Evolutionary conservation across 2,888 invertebrate genomes (phyloP).

Genomic region (Rhagonycha fulva): DNA sequence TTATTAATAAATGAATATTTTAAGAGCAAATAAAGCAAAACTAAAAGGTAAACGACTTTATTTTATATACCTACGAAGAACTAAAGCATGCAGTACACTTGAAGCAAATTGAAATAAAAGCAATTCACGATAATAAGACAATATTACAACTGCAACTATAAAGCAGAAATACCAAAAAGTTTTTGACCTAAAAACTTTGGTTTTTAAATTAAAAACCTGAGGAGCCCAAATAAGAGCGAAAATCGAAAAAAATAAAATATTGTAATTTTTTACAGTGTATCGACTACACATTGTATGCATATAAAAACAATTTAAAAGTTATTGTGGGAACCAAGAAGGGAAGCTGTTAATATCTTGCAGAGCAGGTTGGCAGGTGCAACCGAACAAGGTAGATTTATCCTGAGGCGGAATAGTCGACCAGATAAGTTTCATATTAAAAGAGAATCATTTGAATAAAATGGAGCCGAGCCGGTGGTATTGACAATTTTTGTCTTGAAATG

Average conservation of each 20-base stretch:
- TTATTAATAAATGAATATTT: not conserved
- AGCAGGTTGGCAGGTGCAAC: slow-evolving; percentile 38
- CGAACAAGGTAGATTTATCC: slow-evolving; percentile 35
- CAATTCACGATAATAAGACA: too few relatives aligned
- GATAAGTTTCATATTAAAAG: not conserved
- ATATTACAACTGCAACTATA: too few relatives aligned
- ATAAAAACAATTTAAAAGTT: not conserved
- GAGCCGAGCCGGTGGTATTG: not conserved
- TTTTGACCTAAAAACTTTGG: too few relatives aligned
- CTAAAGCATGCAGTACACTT: too few relatives aligned
- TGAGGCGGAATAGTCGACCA: slow-evolving; percentile 14
- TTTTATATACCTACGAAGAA: too few relatives aligned
- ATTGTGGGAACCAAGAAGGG: slow-evolving; percentile 5
- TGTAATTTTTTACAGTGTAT: not conserved
- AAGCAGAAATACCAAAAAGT: too few relatives aligned
- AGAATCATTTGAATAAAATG: not conserved
- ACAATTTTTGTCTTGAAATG: not conserved
- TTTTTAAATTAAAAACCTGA: too few relatives aligned
- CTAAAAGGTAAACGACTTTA: too few relatives aligned
- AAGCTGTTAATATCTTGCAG: slow-evolving; percentile 31
- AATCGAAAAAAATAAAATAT: too few relatives aligned
- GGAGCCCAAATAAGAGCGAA: too few relatives aligned
- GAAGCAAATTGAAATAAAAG: too few relatives aligned
- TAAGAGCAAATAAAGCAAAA: not conserved
- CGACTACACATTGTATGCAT: not conserved